These are phyloP conservation scores for Resseliella maxima DNA, from an alignment of 2,888 invertebrate species.

Conservation along the genomic window DNA sequence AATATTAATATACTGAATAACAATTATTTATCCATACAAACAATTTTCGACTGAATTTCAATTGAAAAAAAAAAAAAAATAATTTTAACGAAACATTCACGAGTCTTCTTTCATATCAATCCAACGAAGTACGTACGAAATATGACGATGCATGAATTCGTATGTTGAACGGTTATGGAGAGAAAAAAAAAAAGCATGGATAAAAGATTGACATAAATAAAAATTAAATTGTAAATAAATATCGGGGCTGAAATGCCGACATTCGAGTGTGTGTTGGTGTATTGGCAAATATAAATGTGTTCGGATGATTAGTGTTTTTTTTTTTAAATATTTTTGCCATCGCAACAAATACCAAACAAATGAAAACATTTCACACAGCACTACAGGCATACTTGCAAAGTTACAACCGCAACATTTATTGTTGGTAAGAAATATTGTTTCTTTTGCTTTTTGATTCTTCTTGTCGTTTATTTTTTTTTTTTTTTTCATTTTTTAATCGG, in stretches of 20 bases:
- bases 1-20: too few species aligned
- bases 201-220: conserved; percentile 1
- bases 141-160: too few species aligned
- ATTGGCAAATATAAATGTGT: not conserved
- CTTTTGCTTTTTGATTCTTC: too few species aligned
- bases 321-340: not conserved
- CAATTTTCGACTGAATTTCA: too few species aligned
- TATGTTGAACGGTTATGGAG: not conserved
- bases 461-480: too few species aligned
- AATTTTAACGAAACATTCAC: not conserved
- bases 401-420: too few species aligned
- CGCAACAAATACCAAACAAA: conserved; percentile 48
- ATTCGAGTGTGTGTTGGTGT: not conserved
- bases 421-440: not conserved
- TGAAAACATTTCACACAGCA: not conserved
- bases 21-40: too few species aligned
- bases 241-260: not conserved
- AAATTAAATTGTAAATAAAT: not conserved
- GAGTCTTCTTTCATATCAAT: not conserved
- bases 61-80: not conserved
- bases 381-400: too few species aligned
- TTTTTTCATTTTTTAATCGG: too few species aligned
- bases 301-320: not conserved
- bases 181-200: not conserved
- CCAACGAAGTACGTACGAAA: not conserved